A percentile compares a stretch with the other conserved stretches of the same genome.
Evolutionary conservation across 2,797 vertebrate species (phyloP).

Genomic region (Eupleurogrammus muticus): DNA sequence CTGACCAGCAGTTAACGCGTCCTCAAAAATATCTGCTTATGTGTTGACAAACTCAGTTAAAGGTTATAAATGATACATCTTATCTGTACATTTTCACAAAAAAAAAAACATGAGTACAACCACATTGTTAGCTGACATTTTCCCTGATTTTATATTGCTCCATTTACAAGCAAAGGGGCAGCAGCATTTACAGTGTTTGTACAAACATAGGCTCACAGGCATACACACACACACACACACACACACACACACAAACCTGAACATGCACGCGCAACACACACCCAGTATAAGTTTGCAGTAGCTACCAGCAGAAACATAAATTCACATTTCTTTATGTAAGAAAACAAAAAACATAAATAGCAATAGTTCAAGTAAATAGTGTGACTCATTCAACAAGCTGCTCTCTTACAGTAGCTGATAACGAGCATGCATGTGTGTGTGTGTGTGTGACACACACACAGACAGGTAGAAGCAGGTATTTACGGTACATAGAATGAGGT

Average conservation of each 20-base stretch:
- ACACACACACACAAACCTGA: conserved; percentile 9
- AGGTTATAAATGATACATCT: conserved; percentile 42
- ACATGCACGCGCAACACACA: conserved; percentile 23
- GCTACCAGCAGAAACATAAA: conserved; percentile 30
- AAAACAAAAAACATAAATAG: conserved; percentile 44
- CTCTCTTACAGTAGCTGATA: conserved; percentile 15
- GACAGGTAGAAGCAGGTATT: conserved; percentile 27
- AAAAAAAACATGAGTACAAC: conserved; percentile 3
- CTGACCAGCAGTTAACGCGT: conserved; percentile 70
- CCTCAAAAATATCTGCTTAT: conserved; percentile 15
- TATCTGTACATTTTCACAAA: conserved; percentile 40
- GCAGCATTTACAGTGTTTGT: conserved; percentile 32
- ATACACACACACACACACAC: neutral
- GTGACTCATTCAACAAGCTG: conserved; percentile 39
- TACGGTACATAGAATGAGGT: conserved; percentile 27
- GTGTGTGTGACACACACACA: conserved; percentile 14
- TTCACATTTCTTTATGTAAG: neutral
- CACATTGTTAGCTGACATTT: conserved; percentile 18
- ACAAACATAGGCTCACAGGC: neutral
- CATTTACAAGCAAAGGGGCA: conserved; percentile 37
- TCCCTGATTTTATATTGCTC: conserved; percentile 60
- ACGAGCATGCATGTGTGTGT: conserved; percentile 28
- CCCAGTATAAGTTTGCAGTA: conserved; percentile 8
- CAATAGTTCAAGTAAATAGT: conserved; percentile 54
- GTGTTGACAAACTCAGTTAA: conserved; percentile 30